Conservation (phyloP, 2,888 invertebrate species). For the Drosophila gaucha region DNA sequence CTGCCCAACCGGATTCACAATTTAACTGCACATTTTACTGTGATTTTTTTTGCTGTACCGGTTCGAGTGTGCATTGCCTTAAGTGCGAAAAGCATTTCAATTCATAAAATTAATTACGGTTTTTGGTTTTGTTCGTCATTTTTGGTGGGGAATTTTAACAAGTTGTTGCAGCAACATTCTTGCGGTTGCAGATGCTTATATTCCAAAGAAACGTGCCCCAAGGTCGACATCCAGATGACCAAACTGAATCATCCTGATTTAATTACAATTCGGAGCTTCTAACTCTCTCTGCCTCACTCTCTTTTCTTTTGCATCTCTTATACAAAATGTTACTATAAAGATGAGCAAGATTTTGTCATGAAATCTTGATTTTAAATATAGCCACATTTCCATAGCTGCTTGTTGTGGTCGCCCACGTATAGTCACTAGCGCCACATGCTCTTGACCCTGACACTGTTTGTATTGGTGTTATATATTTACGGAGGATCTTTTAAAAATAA, state of each 20-base stretch:
- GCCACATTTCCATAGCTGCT: conserved; percentile 13
- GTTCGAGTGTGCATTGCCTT: conserved; percentile 55
- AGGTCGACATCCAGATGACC: conserved; percentile 40
- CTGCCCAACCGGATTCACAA: conserved; percentile 61
- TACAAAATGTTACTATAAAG: neutral
- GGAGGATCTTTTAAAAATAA: neutral
- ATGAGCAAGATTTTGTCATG: conserved; percentile 14
- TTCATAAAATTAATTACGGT: conserved; percentile 48
- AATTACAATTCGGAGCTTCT: conserved; percentile 1
- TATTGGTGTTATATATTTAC: neutral
- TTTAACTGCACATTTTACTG: conserved; percentile 68
- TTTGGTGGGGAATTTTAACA: conserved; percentile 41
- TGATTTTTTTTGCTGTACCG: conserved; percentile 57
- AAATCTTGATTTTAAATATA: conserved; percentile 35
- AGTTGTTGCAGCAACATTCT: conserved; percentile 62
- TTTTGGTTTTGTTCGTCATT: conserved; percentile 12
- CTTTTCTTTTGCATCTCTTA: neutral
- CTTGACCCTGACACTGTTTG: conserved; percentile 63
- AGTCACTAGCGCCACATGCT: conserved; percentile 12
- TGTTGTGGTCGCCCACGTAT: conserved; percentile 20
- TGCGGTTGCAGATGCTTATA: conserved; percentile 46
- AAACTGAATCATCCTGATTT: conserved; percentile 14
- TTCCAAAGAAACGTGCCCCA: conserved; percentile 31
- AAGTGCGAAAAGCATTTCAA: conserved; percentile 57
- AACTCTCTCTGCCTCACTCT: neutral